These are phyloP conservation scores for Cryptosula pallasiana DNA, from an alignment of 2,888 invertebrate species.

Conservation along the genomic window DNA sequence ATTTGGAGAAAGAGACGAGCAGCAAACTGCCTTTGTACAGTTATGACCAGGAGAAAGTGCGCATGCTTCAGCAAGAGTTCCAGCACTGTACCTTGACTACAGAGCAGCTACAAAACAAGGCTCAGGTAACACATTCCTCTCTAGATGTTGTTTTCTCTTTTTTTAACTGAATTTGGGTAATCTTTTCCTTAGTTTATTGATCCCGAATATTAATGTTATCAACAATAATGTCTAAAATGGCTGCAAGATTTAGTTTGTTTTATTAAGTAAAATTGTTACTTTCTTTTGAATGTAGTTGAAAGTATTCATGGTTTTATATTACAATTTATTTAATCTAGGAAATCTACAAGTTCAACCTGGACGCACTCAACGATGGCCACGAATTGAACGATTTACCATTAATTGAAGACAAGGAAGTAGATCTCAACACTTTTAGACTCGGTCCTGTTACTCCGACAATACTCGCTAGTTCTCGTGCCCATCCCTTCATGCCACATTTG, in stretches of 20 bases:
- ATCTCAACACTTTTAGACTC: conserved; percentile 4
- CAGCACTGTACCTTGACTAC: background rate
- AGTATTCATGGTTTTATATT: no score
- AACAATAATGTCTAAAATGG: no score
- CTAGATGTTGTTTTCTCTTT: background rate
- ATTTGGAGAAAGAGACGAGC: conserved; percentile 4
- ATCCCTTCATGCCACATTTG: background rate
- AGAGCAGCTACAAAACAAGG: conserved; percentile 5
- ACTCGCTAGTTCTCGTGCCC: background rate
- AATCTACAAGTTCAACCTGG: background rate
- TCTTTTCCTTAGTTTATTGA: no score
- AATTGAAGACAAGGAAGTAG: background rate
- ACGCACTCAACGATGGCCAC: conserved; percentile 14
- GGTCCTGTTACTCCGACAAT: conserved; percentile 11
- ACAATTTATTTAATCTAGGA: no score
- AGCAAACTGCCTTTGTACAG: conserved; percentile 11
- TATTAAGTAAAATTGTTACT: no score
- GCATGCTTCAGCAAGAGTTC: background rate
- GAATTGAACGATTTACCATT: conserved; percentile 19
- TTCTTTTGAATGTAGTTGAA: no score
- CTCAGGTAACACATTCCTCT: background rate
- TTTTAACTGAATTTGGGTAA: background rate
- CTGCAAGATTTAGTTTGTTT: no score
- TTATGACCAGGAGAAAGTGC: background rate
- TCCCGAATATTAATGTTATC: no score